Percentiles rank a stretch among this genome's conserved stretches.
phyloP scores from a whole-genome alignment of 2,113 vertebrate species.

The Echinops telfairi region DNA sequence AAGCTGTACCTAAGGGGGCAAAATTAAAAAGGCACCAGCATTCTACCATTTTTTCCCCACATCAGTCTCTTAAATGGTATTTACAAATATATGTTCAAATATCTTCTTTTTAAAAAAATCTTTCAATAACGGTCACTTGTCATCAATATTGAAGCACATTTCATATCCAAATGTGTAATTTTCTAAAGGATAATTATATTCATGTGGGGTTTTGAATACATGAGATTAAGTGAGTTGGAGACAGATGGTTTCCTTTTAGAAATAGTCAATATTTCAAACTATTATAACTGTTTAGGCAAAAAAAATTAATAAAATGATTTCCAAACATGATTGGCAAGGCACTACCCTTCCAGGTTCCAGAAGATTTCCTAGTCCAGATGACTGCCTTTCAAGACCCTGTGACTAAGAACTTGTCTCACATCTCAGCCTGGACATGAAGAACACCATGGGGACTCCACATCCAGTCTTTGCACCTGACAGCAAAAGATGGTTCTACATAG shows the following conservation, averaged over 20 bases:
- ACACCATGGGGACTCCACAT: background rate
- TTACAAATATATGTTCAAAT: background rate
- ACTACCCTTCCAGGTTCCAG: background rate
- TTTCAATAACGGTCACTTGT: background rate
- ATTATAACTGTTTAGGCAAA: conserved; percentile 4
- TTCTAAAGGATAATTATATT: conserved; percentile 52
- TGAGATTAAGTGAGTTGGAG: background rate
- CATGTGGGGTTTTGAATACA: conserved; percentile 21
- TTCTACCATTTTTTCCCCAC: background rate
- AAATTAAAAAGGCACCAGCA: background rate
- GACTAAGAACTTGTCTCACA: background rate
- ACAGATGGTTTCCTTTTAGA: conserved; percentile 1
- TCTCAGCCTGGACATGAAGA: background rate
- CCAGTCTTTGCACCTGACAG: background rate
- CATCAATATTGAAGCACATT: conserved; percentile 31
- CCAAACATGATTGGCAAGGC: background rate
- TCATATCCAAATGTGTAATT: background rate
- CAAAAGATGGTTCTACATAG: background rate
- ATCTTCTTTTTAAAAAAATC: background rate
- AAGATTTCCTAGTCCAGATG: background rate
- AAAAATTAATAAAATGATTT: background rate
- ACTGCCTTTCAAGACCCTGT: background rate
- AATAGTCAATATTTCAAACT: conserved; percentile 51
- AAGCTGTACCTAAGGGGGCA: background rate
- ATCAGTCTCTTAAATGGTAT: background rate